Base-by-base conservation (phyloP, 2,113 vertebrate species). In the Corythoichthys intestinalis region DNA sequence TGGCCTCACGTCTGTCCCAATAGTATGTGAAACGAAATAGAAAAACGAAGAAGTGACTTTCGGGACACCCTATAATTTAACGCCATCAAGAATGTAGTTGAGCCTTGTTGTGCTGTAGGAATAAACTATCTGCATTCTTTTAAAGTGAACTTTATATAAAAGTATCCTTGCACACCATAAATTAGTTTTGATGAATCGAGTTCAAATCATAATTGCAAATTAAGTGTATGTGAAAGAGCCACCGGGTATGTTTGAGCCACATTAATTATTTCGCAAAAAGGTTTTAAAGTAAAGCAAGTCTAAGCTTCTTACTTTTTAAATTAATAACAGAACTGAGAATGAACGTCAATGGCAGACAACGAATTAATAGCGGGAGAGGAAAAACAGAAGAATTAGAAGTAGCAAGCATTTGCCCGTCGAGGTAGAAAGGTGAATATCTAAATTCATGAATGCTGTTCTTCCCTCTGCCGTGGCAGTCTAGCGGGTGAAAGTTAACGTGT, bases 401-500 rank as follows among this genome's bases (percentile, higher is more conserved):
- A 39, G 56, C 60, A 2, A 20, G 49, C 15, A 54, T 83, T 72
- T 73, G 65, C 62, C 47, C 15, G 10, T 52, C 20, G 17, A 58
- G 69, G 57, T 79, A 62, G 67, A 73, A 67, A 73, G 74, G 72
- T 77, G 70, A 76, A 72, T 58, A 74, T 66, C 48, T 67, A 34
- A 66, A 71, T 72, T 77, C 80, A 63, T 77, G 54, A 70, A 70
- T 71, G 34, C 35, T 66, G 71, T 83, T 80, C 14, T 56, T 58
- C 67, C 34, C 58, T 70, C 38, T 20, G 67, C 70, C 57, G 69
- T 64, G 67, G 53, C 54, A 60, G 75, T 70, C 65, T 37, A 49
- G 57, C 48, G 41, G 57, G 68, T 39, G 46, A 67, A 75, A 72
- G 66, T 65, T 79, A 80, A 85, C 83, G 67, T 69, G 62, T 69